Conservation (phyloP, 2,888 invertebrate species). For the Chymomyza fuscimana region DNA sequence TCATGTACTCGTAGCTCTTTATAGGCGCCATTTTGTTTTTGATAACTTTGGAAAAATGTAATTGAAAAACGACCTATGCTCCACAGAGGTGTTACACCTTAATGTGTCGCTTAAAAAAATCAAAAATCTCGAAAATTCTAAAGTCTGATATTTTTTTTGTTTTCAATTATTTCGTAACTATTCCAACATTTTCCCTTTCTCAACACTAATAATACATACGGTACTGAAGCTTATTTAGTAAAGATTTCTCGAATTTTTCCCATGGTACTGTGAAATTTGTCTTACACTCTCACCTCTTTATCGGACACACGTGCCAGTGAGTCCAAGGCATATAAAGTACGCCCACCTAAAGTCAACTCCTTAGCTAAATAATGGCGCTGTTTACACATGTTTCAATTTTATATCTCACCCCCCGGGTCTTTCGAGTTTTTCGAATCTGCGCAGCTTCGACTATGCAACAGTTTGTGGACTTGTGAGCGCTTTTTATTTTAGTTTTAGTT, state of each 20-base stretch:
- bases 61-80: no score
- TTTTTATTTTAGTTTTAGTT: not conserved
- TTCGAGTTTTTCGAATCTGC: conserved; percentile 20
- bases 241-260: not conserved
- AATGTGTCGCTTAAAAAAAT: no score
- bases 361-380: conserved; percentile 59
- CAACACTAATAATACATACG: no score
- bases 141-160: no score
- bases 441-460: not conserved
- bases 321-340: not conserved
- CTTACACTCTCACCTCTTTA: not conserved
- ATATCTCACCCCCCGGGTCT: conserved; percentile 37
- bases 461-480: not conserved
- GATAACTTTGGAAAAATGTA: no score
- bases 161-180: no score
- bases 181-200: no score
- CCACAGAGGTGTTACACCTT: no score
- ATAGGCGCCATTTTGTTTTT: no score
- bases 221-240: no score
- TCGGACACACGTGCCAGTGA: not conserved
- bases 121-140: no score
- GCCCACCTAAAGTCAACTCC: conserved; percentile 39
- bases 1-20: no score
- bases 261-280: not conserved
- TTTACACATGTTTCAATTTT: conserved; percentile 48